phyloP scores from a whole-genome alignment of 2,797 vertebrate species.

The Cryptoblepharus egeriae region DNA sequence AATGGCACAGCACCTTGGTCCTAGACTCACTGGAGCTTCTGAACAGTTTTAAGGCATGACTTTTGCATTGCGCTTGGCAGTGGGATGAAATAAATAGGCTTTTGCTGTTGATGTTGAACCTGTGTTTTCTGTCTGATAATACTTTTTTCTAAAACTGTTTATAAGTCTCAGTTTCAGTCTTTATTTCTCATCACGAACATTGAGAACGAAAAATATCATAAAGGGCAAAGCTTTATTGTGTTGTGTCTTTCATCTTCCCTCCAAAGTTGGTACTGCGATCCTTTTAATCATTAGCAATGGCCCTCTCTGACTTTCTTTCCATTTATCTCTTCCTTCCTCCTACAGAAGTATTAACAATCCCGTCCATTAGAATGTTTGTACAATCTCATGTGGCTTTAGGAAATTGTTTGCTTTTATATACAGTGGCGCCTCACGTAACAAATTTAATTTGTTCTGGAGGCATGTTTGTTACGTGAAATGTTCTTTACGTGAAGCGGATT shows the following conservation, averaged over 20 bases:
- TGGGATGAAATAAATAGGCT: neutral
- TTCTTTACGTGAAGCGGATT: no score
- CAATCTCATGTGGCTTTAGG: neutral
- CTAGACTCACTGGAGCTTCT: neutral
- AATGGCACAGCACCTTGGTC: neutral
- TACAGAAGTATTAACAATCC: slow-evolving; percentile 34
- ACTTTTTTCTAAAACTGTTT: slow-evolving; percentile 30
- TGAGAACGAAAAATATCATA: slow-evolving; percentile 45
- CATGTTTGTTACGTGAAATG: no score
- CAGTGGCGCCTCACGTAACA: no score
- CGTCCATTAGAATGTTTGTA: slow-evolving; percentile 14
- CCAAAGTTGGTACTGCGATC: slow-evolving; percentile 47
- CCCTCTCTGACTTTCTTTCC: slow-evolving; percentile 53
- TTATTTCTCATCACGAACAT: slow-evolving; percentile 47
- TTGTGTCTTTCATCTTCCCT: slow-evolving; percentile 64
- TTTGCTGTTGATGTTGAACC: neutral
- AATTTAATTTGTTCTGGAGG: no score
- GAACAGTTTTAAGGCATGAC: neutral
- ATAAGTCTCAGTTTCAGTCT: neutral
- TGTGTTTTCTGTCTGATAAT: neutral
- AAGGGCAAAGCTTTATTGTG: slow-evolving; percentile 55
- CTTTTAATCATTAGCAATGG: slow-evolving; percentile 62
- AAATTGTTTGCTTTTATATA: neutral
- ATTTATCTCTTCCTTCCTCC: slow-evolving; percentile 52
- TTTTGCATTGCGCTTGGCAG: neutral